Base-by-base conservation (phyloP, 2,113 vertebrate species). In the Chascanopsetta lugubris region DNA sequence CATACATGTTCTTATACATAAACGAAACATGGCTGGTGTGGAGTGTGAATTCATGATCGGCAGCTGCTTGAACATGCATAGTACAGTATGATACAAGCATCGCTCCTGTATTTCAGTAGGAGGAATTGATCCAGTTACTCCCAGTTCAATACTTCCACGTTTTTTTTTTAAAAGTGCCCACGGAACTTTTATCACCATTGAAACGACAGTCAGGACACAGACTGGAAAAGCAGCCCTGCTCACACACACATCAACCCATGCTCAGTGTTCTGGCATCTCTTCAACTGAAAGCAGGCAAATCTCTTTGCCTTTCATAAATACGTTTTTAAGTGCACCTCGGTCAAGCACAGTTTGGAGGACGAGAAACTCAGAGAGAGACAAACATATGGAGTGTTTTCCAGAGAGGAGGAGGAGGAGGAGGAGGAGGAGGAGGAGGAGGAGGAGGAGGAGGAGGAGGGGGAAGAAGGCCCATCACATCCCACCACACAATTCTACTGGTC, bases 241-340 rank as follows among this genome's bases (percentile, higher is more conserved):
- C 15, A 38, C 12, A 15, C 26, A 72, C 29, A 51, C 22, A 55
- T 43, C 4, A 73, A 69, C 30, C 48, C 42, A 62, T 48, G 61
- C 42, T 69, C 40, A 20, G 49, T 54, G 6, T 47, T 82, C 68
- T 42, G 38, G 77, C 24, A 76, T 80, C 20, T 77, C 77, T 84
- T 78, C 76, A 80, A 84, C 50, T 80, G 56, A 80, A 75, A 76
- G 46, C n/a, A 26, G 46, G 49, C 79, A 78, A n/a, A 50, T 67
- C 55, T 32, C 63, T 71, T n/a, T 70, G 59, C 77, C 66, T 65
- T 79, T 79, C 68, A 81, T 85, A 88, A 87, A 86, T 81, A 89
- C 2, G 20, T 84, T 79, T n/a, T 46, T 88, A 88, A 90, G 83
- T 88, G 84, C 89, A 88, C 79, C 80, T 78, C 2, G 34, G 77